A percentile compares a stretch with the other conserved stretches of the same genome.
phyloP scores from a whole-genome alignment of 2,888 invertebrate genomes.

The Sarcophaga subvicina region DNA sequence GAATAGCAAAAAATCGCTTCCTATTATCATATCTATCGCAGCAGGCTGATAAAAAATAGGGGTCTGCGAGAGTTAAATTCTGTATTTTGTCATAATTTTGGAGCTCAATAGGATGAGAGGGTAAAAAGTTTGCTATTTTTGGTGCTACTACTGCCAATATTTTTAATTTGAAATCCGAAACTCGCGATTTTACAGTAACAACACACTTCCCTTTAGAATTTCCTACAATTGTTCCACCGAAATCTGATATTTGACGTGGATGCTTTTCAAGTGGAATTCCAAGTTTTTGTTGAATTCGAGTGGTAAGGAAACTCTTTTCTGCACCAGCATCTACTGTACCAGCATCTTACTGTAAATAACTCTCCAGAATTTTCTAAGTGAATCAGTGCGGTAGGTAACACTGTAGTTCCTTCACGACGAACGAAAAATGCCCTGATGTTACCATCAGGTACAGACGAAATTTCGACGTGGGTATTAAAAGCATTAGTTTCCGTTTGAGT shows the following conservation, averaged over 20 bases:
- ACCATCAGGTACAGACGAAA: too few relatives aligned
- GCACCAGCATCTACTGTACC: not conserved
- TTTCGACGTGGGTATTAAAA: too few relatives aligned
- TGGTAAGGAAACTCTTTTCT: not conserved
- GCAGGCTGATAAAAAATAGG: constrained; percentile 27
- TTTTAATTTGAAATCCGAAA: not conserved
- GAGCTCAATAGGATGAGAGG: not conserved
- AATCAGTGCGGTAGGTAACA: not conserved
- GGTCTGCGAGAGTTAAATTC: constrained; percentile 18
- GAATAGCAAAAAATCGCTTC: constrained; percentile 16
- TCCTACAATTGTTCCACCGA: not conserved
- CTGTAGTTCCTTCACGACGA: not conserved
- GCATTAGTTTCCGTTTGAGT: too few relatives aligned
- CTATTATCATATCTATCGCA: constrained; percentile 30
- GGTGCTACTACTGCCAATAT: not conserved
- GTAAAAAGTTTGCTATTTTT: not conserved
- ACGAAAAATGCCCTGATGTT: not conserved
- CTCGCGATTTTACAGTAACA: not conserved
- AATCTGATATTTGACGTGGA: not conserved
- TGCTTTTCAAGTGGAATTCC: not conserved
- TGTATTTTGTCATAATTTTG: not conserved
- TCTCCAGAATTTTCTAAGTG: not conserved
- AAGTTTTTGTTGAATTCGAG: too few relatives aligned
- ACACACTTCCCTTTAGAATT: too few relatives aligned
- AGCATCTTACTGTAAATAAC: too few relatives aligned